Evolutionary conservation across 1,140 invertebrate species (phyloP).

Genomic region (Hylaeus anthracinus): DNA sequence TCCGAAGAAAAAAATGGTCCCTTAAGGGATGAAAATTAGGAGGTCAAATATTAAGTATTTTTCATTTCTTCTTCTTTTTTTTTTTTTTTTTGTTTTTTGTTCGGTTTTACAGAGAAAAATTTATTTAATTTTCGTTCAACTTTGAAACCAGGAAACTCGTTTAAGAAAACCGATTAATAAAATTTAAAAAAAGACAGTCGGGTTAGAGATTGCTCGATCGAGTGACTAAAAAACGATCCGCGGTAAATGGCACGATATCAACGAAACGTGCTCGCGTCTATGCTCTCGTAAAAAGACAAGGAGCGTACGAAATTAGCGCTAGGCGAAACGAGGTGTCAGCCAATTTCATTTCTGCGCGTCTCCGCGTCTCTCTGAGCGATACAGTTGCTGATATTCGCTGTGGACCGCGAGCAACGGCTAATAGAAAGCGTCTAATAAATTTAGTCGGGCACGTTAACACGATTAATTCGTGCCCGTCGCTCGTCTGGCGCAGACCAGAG

Average conservation of each 20-base stretch:
- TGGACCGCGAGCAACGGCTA: slow-evolving; percentile 44
- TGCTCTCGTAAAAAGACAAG: slow-evolving; percentile 7
- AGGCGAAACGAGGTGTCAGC: slow-evolving; percentile 19
- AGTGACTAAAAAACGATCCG: not conserved
- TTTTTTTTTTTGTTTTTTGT: no score
- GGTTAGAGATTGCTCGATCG: no score
- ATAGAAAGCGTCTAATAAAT: slow-evolving; percentile 67
- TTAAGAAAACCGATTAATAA: no score
- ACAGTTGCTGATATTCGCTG: slow-evolving; percentile 20
- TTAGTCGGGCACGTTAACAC: slow-evolving; percentile 60
- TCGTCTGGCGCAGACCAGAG: not conserved
- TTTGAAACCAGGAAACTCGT: no score
- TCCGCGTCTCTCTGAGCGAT: not conserved
- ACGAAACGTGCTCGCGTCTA: not conserved
- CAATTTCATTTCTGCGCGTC: slow-evolving; percentile 51
- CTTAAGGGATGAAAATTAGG: no score
- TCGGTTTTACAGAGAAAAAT: no score
- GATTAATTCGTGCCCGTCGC: slow-evolving; percentile 51
- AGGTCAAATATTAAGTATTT: no score
- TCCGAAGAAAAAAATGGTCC: no score
- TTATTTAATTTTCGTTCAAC: no score
- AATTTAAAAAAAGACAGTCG: no score
- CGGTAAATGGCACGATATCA: not conserved
- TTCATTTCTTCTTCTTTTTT: no score
- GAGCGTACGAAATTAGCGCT: slow-evolving; percentile 54